Conservation (phyloP, 2,797 vertebrate species). For the Rachycentron canadum region DNA sequence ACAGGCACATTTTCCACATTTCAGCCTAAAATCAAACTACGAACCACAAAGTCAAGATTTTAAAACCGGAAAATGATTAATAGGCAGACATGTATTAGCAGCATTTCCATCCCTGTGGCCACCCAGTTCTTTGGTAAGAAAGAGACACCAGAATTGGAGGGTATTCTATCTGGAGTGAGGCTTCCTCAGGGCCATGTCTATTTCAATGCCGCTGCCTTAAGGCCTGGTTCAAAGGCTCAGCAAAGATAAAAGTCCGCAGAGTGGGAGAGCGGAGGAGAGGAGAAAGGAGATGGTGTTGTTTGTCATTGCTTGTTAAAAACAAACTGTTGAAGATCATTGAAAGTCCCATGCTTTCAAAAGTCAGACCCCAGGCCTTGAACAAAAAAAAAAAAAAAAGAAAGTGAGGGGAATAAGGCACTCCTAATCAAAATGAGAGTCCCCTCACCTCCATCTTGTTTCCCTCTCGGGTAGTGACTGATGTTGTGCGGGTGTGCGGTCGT, state of each 20-base stretch:
- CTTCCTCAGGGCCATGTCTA: slow-evolving; percentile 61
- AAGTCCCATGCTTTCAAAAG: slow-evolving; percentile 54
- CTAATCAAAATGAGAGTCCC: slow-evolving; percentile 69
- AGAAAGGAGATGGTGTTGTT: slow-evolving; percentile 60
- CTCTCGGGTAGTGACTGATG: slow-evolving; percentile 62
- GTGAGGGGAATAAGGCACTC: slow-evolving; percentile 47
- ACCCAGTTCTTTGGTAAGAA: slow-evolving; percentile 41
- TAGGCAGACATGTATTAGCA: slow-evolving; percentile 28
- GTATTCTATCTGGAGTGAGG: slow-evolving; percentile 47
- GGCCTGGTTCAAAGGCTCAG: slow-evolving; percentile 73
- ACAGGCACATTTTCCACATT: neutral
- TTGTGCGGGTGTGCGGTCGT: slow-evolving; percentile 9
- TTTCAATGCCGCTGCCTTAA: slow-evolving; percentile 61
- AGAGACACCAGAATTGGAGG: slow-evolving; percentile 53
- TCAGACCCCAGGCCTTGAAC: slow-evolving; percentile 62
- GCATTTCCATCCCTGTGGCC: slow-evolving; percentile 25
- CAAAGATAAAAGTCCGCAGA: slow-evolving; percentile 71
- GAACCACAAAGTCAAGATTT: slow-evolving; percentile 24
- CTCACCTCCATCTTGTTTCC: slow-evolving; percentile 25
- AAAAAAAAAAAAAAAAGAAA: too few relatives aligned
- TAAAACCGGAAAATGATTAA: slow-evolving; percentile 39
- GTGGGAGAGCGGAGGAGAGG: slow-evolving; percentile 15
- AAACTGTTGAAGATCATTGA: slow-evolving; percentile 65
- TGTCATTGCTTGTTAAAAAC: slow-evolving; percentile 76
- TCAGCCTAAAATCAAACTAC: neutral